Conservation (phyloP, 2,888 invertebrate species). For the Parapristionchus giblindavisi region DNA sequence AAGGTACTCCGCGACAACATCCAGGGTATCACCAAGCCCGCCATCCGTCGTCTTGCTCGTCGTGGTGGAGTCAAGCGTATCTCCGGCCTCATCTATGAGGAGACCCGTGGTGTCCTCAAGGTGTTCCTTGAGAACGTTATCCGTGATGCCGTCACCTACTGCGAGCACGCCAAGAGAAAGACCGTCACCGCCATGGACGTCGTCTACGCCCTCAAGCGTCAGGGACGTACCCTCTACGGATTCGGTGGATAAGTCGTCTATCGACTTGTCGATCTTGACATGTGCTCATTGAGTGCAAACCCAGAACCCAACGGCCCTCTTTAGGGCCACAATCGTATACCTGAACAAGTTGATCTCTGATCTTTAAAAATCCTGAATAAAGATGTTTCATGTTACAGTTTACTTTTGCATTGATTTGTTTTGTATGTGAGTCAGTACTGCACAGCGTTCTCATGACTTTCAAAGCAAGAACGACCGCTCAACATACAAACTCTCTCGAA, state of each 20-base stretch:
- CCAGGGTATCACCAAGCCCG: constrained; percentile 66
- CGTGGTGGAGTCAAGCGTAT: constrained; percentile 71
- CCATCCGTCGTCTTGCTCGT: constrained; percentile 72
- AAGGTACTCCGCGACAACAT: constrained; percentile 61
- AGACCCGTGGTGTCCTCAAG: constrained; percentile 60
- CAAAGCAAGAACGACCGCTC: too few relatives aligned
- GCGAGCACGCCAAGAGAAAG: constrained; percentile 87
- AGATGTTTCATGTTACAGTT: too few relatives aligned
- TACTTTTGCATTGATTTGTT: too few relatives aligned
- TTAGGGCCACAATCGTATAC: too few relatives aligned
- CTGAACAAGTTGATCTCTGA: too few relatives aligned
- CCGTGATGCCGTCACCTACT: constrained; percentile 85
- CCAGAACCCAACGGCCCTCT: too few relatives aligned
- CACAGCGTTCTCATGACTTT: too few relatives aligned
- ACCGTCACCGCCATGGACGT: constrained; percentile 89
- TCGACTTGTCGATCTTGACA: too few relatives aligned
- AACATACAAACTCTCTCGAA: too few relatives aligned
- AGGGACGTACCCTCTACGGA: constrained; percentile 68
- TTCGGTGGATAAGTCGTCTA: constrained; percentile 65
- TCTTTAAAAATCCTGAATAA: too few relatives aligned
- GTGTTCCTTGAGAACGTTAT: constrained; percentile 83
- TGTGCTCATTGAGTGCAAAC: too few relatives aligned
- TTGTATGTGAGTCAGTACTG: too few relatives aligned
- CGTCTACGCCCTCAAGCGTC: constrained; percentile 75
- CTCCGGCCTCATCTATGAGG: constrained; percentile 64